Conservation (phyloP, 2,888 invertebrate genomes). For the Notodonta ziczac region DNA sequence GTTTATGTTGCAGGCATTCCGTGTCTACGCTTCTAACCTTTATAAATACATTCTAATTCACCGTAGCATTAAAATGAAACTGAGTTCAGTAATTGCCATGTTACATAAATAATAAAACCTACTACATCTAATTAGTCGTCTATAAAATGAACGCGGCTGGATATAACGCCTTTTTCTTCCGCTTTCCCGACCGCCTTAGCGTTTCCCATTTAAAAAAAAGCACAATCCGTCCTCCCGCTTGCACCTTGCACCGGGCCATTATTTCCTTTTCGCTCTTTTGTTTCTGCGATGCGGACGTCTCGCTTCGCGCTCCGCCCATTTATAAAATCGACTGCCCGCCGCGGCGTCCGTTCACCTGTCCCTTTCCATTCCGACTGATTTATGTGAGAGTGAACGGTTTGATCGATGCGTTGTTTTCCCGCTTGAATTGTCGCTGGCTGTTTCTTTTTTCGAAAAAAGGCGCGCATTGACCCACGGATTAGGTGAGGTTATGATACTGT, state of each 20-base stretch:
- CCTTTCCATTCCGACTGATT: conserved; percentile 80
- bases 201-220: conserved; percentile 65
- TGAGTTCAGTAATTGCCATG: conserved; percentile 45
- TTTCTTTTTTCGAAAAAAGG: conserved; percentile 65
- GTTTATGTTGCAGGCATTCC: conserved; percentile 8
- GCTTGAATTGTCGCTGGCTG: conserved; percentile 65
- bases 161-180: conserved; percentile 65
- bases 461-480: conserved; percentile 54
- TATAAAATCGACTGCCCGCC: conserved; percentile 81
- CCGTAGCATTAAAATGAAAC: conserved; percentile 42
- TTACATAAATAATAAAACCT: conserved; percentile 53
- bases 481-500: conserved; percentile 66
- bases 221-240: conserved; percentile 60
- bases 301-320: conserved; percentile 82
- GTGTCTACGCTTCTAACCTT: conserved; percentile 29
- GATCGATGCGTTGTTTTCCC: conserved; percentile 82
- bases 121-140: conserved; percentile 50
- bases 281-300: conserved; percentile 77
- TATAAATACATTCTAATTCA: conserved; percentile 34
- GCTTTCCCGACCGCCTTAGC: conserved; percentile 75
- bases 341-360: conserved; percentile 79
- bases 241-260: conserved; percentile 77
- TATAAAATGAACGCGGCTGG: conserved; percentile 37
- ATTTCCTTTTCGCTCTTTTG: conserved; percentile 82
- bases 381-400: conserved; percentile 83